A percentile compares a stretch with the other conserved stretches of the same genome.
Evolutionary conservation across 2,888 invertebrate genomes (phyloP).

Genomic region (Eristalis pertinax): DNA sequence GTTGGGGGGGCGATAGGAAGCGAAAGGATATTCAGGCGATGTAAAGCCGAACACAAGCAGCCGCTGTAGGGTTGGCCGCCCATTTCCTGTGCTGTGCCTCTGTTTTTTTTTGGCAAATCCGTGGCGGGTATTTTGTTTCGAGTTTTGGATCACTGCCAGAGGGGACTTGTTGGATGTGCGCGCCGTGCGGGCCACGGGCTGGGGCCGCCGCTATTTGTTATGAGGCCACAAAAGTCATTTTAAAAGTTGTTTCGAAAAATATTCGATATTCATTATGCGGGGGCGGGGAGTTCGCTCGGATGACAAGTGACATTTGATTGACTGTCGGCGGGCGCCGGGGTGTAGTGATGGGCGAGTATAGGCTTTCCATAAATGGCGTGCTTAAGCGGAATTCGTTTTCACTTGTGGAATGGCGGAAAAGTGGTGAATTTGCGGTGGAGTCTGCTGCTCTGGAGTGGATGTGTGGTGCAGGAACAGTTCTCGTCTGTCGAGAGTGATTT

Average conservation of each 20-base stretch:
- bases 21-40: constrained; percentile 46
- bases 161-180: constrained; percentile 54
- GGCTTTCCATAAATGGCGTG: not conserved
- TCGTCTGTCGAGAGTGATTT: not conserved
- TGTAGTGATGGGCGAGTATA: not conserved
- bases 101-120: constrained; percentile 1
- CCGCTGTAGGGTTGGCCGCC: not conserved
- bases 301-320: not conserved
- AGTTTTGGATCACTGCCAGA: constrained; percentile 55
- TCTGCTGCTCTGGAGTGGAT: not conserved
- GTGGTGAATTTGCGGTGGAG: not conserved
- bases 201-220: constrained; percentile 42
- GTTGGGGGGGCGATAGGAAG: constrained; percentile 23
- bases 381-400: not conserved
- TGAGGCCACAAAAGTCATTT: constrained; percentile 41
- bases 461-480: not conserved
- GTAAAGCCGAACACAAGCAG: constrained; percentile 16
- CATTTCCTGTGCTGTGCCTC: not conserved
- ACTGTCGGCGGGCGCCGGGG: not conserved
- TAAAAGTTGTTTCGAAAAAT: constrained; percentile 50
- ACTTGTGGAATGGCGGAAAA: not conserved
- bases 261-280: constrained; percentile 22
- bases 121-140: constrained; percentile 42
- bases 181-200: not conserved
- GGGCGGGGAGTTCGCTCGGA: not conserved